Conservation (phyloP, 2,113 vertebrate species). For the Corythaeola cristata region DNA sequence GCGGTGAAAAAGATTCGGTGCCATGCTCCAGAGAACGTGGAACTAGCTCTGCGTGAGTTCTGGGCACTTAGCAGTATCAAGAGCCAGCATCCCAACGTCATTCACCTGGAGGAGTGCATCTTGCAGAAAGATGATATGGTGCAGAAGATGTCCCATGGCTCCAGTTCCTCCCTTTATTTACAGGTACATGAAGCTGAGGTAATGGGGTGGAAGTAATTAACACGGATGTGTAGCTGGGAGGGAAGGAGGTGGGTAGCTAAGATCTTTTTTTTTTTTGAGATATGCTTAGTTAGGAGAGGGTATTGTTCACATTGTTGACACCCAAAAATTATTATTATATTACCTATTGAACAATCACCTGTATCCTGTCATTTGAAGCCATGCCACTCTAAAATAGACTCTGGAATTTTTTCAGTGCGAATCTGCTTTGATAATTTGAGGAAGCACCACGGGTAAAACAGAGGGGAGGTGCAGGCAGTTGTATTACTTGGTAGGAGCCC, state of each 20-base stretch:
- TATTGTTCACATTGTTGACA: not conserved
- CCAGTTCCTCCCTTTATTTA: slow-evolving; percentile 91
- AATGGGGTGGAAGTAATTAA: not conserved
- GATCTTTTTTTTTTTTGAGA: not conserved
- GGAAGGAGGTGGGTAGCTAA: slow-evolving; percentile 21
- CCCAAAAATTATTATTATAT: not conserved
- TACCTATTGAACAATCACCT: not conserved
- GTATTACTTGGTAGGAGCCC: not conserved
- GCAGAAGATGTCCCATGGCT: slow-evolving; percentile 95
- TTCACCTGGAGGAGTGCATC: slow-evolving; percentile 97
- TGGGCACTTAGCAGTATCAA: slow-evolving; percentile 99
- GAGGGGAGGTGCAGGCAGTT: not conserved
- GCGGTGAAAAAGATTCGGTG: slow-evolving; percentile 98
- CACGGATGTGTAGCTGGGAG: not conserved
- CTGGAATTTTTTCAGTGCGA: not conserved
- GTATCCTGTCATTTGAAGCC: not conserved
- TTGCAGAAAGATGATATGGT: slow-evolving; percentile 94
- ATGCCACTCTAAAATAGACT: not conserved
- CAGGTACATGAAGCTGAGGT: slow-evolving; percentile 80
- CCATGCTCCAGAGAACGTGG: slow-evolving; percentile 96
- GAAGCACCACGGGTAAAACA: not conserved
- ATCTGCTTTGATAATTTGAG: not conserved
- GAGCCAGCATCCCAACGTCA: slow-evolving; percentile 97
- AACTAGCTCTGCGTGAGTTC: slow-evolving; percentile 95
- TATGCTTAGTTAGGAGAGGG: not conserved